phyloP scores from a whole-genome alignment of 64 coral and sea anemone genomes.

The Catalaphyllia jardinei region DNA sequence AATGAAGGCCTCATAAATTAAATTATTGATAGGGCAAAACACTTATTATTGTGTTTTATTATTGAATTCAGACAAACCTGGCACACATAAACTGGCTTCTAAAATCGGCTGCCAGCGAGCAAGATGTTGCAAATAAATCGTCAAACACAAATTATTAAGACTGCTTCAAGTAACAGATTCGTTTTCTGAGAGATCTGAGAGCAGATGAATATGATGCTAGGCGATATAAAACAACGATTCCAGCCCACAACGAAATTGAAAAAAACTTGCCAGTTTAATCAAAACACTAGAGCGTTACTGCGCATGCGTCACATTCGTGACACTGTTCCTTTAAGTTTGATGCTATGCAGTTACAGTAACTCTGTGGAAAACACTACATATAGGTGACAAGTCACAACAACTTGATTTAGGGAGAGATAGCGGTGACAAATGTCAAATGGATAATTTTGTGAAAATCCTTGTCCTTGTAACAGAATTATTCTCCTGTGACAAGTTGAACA shows the following conservation, averaged over 20 bases:
- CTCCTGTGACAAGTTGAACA: too few relatives aligned
- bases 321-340: not conserved
- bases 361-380: too few relatives aligned
- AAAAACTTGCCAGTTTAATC: slow-evolving; percentile 18
- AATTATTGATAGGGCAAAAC: too few relatives aligned
- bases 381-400: too few relatives aligned
- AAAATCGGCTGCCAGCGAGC: not conserved
- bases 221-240: not conserved
- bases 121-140: not conserved
- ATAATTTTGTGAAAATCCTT: too few relatives aligned
- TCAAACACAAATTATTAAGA: not conserved
- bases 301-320: not conserved
- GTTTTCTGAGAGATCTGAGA: not conserved
- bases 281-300: slow-evolving; percentile 4
- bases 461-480: too few relatives aligned
- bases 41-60: too few relatives aligned
- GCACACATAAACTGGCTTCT: slow-evolving; percentile 1
- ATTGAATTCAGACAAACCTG: too few relatives aligned
- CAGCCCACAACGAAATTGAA: not conserved
- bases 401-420: too few relatives aligned
- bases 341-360: too few relatives aligned
- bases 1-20: too few relatives aligned
- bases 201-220: not conserved
- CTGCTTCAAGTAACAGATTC: not conserved
- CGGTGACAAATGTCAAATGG: too few relatives aligned